These are phyloP conservation scores for Pseudolaguvia tuberculata DNA, from an alignment of 2,113 vertebrate species.

Conservation along the genomic window DNA sequence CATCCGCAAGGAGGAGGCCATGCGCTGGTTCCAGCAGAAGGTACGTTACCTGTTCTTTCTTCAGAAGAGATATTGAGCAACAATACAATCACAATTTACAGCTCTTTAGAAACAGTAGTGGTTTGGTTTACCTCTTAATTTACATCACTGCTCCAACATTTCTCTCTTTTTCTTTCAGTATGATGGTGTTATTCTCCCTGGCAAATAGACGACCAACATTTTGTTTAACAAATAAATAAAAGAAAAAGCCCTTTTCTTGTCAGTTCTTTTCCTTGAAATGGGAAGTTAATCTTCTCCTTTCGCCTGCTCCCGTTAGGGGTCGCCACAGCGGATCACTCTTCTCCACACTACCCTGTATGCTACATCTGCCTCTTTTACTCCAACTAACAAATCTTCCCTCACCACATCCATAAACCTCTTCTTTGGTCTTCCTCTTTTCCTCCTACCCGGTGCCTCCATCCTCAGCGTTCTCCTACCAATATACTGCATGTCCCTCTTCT, in stretches of 20 bases:
- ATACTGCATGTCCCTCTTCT: no score
- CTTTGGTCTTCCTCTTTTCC: no score
- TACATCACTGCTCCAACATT: not conserved
- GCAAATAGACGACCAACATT: conserved; percentile 77
- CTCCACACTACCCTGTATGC: no score
- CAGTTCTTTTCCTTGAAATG: conserved; percentile 24
- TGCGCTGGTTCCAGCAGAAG: conserved; percentile 99
- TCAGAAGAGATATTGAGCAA: not conserved
- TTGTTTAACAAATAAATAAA: conserved; percentile 72
- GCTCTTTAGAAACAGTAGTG: not conserved
- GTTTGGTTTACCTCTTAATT: not conserved
- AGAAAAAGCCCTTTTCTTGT: conserved; percentile 61
- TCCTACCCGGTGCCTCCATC: no score
- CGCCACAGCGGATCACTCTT: no score
- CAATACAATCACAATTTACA: not conserved
- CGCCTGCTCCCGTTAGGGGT: no score
- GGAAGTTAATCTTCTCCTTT: no score
- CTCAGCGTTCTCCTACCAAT: no score
- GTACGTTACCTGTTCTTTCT: conserved; percentile 56
- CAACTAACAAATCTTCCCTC: no score
- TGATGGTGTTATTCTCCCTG: conserved; percentile 96
- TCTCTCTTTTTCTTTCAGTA: conserved; percentile 72
- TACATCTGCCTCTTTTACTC: no score
- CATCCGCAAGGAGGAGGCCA: conserved; percentile 96
- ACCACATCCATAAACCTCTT: no score